Evolutionary conservation across 2,113 vertebrate species (phyloP).

Genomic region (Neolamprologus fasciatus): DNA sequence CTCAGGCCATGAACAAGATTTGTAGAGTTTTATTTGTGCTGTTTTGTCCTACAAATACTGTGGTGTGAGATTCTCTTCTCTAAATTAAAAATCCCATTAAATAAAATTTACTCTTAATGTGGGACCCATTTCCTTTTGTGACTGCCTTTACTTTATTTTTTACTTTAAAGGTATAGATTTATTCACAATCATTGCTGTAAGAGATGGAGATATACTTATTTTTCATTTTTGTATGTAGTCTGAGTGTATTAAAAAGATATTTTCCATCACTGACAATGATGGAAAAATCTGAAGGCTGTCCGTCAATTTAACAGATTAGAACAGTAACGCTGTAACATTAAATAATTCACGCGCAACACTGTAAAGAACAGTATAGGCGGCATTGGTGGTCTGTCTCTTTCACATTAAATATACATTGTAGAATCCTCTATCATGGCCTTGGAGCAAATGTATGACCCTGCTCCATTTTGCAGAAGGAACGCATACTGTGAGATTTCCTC

Average conservation of each 20-base stretch:
- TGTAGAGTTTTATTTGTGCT: conserved; percentile 17
- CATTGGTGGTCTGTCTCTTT: background rate
- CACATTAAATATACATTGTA: background rate
- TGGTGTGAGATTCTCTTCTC: background rate
- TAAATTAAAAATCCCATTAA: background rate
- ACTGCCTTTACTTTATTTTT: background rate
- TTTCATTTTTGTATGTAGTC: background rate
- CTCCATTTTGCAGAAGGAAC: background rate
- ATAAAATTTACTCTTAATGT: background rate
- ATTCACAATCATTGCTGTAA: background rate
- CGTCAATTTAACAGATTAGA: background rate
- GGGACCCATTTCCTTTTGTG: background rate
- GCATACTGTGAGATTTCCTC: background rate
- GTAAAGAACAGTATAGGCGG: background rate
- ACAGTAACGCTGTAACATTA: fast-evolving
- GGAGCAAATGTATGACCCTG: background rate
- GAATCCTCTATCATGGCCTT: background rate
- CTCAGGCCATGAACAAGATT: background rate
- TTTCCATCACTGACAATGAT: background rate
- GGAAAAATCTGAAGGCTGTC: background rate
- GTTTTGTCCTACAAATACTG: background rate
- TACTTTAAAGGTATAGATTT: background rate
- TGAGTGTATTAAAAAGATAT: background rate
- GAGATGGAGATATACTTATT: background rate
- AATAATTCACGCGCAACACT: background rate